Evolutionary conservation across 2,888 invertebrate species (phyloP), one percentile per base, ranked within the genome.

Genomic region (Epistrophe grossulariae): DNA sequence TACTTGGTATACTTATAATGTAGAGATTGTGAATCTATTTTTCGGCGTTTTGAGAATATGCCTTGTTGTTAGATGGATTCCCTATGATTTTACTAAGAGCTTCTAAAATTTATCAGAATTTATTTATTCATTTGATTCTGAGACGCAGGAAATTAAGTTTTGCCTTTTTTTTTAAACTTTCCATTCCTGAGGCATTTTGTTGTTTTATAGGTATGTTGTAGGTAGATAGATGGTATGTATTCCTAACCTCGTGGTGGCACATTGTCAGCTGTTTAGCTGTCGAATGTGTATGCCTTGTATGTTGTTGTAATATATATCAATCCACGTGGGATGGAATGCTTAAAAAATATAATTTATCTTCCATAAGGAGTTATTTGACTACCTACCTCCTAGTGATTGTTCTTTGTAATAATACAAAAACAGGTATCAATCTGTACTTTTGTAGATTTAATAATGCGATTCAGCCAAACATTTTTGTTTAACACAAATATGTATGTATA

Each of bases 201-300:
- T 66, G 38, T 17, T 10, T 13, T 60, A 60, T 60, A n/a, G n/a
- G n/a, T n/a, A 24, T 24, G 38, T 68, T 45, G 48, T 59, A 60
- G 40, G 15, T 70, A 62, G 28, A 13, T 28, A 31, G 38, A 9
- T 60, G 8, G 45, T 19, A 19, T 10, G 31, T 28, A n/a, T 40
- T n/a, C 35, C 17, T 8, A 40, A 40, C 55, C 70, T 70, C 55
- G 60, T 77, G 62, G 71, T 57, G 28, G 35, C 45, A 19, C 40
- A 19, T 17, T n/a, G 60, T 79, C 83, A 84, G 83, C 83, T 84
- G 83, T 79, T 79, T 62, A 38, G 55, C 28, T 64, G 45, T 73
- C 45, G 64, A 78, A 64, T 73, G 68, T 40, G 62, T 64, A 79
- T 73, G 45, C 73, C 66, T 60, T 73, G 82, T 71, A 78, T 81